Base-by-base conservation (phyloP, 2,888 invertebrate genomes). In the Eupithecia dodoneata region DNA sequence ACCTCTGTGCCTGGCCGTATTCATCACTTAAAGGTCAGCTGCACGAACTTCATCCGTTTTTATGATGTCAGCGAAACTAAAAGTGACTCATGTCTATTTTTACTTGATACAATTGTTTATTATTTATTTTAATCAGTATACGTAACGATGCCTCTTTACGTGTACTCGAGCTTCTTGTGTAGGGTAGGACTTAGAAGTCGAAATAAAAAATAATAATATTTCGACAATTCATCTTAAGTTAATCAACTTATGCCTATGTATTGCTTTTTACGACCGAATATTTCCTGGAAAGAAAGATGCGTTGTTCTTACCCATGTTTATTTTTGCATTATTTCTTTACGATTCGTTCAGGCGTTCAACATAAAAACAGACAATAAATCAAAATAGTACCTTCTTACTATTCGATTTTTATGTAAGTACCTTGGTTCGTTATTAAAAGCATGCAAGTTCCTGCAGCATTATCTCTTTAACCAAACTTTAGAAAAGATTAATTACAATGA, bases 21-120 rank as follows among this genome's bases (percentile, higher is more conserved):
- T 91, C 91, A 92, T 93, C 92, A 90, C 83, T 84, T 85, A 93
- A 94, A 94, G 93, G 93, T 94, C 93, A 93, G 87, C 86, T 87
- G 87, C 83, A 82, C 87, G 91, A 92, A 91, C 81, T 88, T 86
- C 89, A 91, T 91, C 92, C 88, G 89, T 88, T 88, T 89, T 90
- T 90, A 89, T 91, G 92, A 92, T 91, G 92, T 92, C 91, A 92
- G 91, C 88, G 87, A 87, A 88, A 88, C 85, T 86, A 88, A 78
- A 88, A 78, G 86, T 91, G 92, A 93, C 88, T 92, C 90, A 93
- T 85, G 83, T 86, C 86, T 89, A 89, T 89, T 88, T 89, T 85
- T 80, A 83, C 76, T 74, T 81, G 76, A 83, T 85, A 85, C 81
- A 75, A 75, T 83, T 84, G 83, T 79, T 74, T 41, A 77, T 75